These are phyloP conservation scores for Drosophila yooni DNA, from an alignment of 2,888 invertebrate genomes.

Conservation along the genomic window DNA sequence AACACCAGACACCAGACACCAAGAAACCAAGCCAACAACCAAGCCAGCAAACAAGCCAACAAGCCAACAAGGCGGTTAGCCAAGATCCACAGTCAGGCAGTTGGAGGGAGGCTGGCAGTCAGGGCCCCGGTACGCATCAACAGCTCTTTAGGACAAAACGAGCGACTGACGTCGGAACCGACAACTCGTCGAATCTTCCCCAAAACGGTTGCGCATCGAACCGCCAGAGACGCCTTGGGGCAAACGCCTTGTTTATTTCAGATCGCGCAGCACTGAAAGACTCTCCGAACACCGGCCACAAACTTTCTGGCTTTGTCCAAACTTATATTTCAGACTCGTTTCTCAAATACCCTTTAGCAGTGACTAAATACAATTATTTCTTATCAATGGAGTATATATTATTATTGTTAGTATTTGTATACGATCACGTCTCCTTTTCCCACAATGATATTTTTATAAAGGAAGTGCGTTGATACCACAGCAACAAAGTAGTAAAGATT, in stretches of 20 bases:
- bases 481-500: not conserved
- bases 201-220: conserved; percentile 18
- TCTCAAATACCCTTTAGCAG: conserved; percentile 24
- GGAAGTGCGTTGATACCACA: not conserved
- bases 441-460: not conserved
- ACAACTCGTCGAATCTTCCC: conserved; percentile 15
- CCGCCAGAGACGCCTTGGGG: conserved; percentile 60
- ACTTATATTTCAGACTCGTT: not conserved
- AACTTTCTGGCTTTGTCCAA: conserved; percentile 19
- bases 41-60: conserved; percentile 22
- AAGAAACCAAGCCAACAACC: conserved; percentile 7
- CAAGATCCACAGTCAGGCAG: conserved; percentile 22
- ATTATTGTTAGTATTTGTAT: not conserved
- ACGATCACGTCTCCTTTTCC: too few species aligned
- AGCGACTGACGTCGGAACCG: conserved; percentile 39
- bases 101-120: conserved; percentile 8
- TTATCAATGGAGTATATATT: too few species aligned
- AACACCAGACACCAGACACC: conserved; percentile 59
- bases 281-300: conserved; percentile 22
- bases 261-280: conserved; percentile 57
- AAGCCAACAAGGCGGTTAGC: conserved; percentile 8
- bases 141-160: conserved; percentile 65
- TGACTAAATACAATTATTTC: too few species aligned
- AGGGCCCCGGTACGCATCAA: conserved; percentile 55
- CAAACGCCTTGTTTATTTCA: conserved; percentile 55